phyloP scores from a whole-genome alignment of 2,888 invertebrate species.

The Scrobipalpa costella region DNA sequence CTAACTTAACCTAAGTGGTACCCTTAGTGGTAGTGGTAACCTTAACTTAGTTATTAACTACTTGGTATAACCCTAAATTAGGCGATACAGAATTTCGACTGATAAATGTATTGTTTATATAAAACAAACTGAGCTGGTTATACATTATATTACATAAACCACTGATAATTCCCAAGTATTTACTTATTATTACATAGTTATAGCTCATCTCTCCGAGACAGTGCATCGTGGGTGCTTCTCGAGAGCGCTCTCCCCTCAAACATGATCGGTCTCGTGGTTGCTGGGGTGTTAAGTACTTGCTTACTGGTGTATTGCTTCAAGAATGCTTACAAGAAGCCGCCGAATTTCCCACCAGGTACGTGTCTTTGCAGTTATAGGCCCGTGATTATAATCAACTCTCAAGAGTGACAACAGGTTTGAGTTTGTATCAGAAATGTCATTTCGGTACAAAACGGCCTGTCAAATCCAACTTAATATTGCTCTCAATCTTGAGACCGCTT shows the following conservation, averaged over 20 bases:
- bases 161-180: neutral
- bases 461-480: too few relatives aligned
- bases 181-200: neutral
- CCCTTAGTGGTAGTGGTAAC: too few relatives aligned
- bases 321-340: slow-evolving; percentile 67
- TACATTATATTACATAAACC: neutral
- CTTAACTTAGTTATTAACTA: too few relatives aligned
- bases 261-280: slow-evolving; percentile 55
- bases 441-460: too few relatives aligned
- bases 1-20: neutral
- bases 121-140: neutral
- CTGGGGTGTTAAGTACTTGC: slow-evolving; percentile 53
- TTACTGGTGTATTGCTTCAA: slow-evolving; percentile 54
- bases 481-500: too few relatives aligned
- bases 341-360: slow-evolving; percentile 83
- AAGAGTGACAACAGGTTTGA: too few relatives aligned
- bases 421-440: too few relatives aligned
- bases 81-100: neutral
- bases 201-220: neutral
- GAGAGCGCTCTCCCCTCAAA: slow-evolving; percentile 24
- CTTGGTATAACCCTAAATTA: neutral
- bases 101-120: neutral
- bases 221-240: neutral
- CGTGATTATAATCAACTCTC: too few relatives aligned
- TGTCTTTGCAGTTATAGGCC: too few relatives aligned